Conservation (phyloP, 2,797 vertebrate genomes). For the Adrianichthys oophorus region DNA sequence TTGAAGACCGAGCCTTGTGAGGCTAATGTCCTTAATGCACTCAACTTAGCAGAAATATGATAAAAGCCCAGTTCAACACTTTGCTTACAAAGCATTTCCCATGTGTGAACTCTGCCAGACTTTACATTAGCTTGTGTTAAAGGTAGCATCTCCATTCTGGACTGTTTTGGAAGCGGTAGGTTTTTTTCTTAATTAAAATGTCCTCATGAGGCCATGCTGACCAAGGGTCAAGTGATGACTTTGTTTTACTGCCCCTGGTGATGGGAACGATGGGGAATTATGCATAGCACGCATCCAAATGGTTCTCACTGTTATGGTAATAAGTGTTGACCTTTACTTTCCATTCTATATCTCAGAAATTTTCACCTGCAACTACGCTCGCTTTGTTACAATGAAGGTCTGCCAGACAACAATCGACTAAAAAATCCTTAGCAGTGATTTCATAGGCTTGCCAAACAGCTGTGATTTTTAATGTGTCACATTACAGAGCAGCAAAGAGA, state of each 20-base stretch:
- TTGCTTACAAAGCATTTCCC: conserved; percentile 54
- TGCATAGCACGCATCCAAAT: conserved; percentile 72
- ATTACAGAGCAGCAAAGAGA: neutral
- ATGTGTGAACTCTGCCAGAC: conserved; percentile 34
- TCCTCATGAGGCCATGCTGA: conserved; percentile 64
- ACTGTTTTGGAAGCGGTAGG: conserved; percentile 52
- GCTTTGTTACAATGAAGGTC: conserved; percentile 42
- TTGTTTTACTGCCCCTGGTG: conserved; percentile 66
- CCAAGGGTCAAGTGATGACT: conserved; percentile 74
- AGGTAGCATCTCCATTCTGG: conserved; percentile 61
- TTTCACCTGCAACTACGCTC: conserved; percentile 54
- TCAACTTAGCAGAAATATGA: conserved; percentile 3
- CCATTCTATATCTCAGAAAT: conserved; percentile 60
- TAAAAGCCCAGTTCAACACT: conserved; percentile 1
- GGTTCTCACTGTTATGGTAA: conserved; percentile 71
- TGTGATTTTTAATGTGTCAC: conserved; percentile 13
- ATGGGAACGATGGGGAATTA: conserved; percentile 52
- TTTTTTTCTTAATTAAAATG: conserved; percentile 78
- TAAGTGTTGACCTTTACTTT: conserved; percentile 72
- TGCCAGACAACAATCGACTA: conserved; percentile 35
- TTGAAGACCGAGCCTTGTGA: neutral
- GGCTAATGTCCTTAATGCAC: conserved; percentile 1
- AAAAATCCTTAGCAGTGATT: conserved; percentile 33
- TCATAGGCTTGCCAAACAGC: conserved; percentile 20
- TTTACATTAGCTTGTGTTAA: conserved; percentile 52